Evolutionary conservation across 1,140 invertebrate genomes (phyloP), one percentile per base, ranked within the genome.

Genomic region (Dendroctonus valens): DNA sequence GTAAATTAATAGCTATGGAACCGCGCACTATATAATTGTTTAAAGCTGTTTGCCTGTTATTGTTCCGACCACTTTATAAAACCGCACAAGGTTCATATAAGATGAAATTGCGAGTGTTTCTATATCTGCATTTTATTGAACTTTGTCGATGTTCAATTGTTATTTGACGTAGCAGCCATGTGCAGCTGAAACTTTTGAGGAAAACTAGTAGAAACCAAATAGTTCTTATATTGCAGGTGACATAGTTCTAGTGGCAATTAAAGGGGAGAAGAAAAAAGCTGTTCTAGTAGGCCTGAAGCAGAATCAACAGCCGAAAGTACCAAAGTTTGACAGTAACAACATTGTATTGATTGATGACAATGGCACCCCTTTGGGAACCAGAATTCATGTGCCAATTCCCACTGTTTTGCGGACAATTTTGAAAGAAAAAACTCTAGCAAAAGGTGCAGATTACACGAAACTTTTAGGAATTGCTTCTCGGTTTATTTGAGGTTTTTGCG

Each of bases 321-420:
- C 97, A 0, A 91, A 90, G 75, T 97, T 94, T 81, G 97, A 99
- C 78, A 94, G 89, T 69, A 99, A 99, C 76, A 99, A 99, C 81
- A 78, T 99, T 65, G 96, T 99, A 1, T 79, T 99, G 0, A 91
- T 99, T 59, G 96, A 99, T 76, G 95, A 99, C 72, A 92, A 88
- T 79, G 96, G 95, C 70, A 91, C 86, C 26, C 96, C 97, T 0
- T 79, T 97, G 8, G 97, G 97, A 37, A 99, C 92, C 5, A 85
- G 97, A 68, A 96, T 99, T 69, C 88, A 91, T 74, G 94, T 94
- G 9, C 97, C 97, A 0, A 92, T 99, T 70, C 97, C 97, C 6
- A 91, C 93, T 5, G 85, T 93, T 52, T 80, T 99, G n/a, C 82
- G 96, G 63, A 93, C 90, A 6, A 91, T 93, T 62, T 79, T 94